Evolutionary conservation across 2,888 invertebrate genomes (phyloP).

Genomic region (Molanna angustata): DNA sequence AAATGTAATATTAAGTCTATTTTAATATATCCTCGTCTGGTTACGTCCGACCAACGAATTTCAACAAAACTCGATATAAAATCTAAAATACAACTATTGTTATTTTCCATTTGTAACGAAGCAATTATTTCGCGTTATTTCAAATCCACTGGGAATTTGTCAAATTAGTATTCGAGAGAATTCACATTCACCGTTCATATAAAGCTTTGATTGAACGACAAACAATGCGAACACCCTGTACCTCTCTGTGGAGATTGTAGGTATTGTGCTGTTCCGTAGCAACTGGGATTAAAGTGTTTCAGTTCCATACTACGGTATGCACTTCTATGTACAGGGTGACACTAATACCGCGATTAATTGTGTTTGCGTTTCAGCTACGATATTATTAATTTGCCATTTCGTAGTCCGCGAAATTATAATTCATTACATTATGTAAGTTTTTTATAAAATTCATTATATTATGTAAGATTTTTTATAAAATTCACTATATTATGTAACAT

Average conservation of each 20-base stretch:
- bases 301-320: no score
- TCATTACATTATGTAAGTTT: no score
- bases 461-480: no score
- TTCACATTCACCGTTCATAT: conserved; percentile 7
- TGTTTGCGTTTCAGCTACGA: neutral
- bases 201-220: conserved; percentile 28
- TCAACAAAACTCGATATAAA: no score
- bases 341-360: conserved; percentile 12
- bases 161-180: conserved; percentile 26
- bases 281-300: conserved; percentile 14
- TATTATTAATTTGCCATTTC: no score
- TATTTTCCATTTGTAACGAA: neutral
- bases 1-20: no score
- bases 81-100: no score
- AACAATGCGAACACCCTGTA: conserved; percentile 17
- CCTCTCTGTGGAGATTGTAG: neutral
- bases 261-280: conserved; percentile 5
- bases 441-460: no score
- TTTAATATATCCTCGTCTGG: no score
- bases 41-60: no score
- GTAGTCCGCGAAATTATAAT: no score
- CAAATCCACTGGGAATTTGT: conserved; percentile 24
- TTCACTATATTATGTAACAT: no score
- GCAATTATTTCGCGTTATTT: conserved; percentile 13
- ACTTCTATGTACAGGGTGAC: conserved; percentile 9